phyloP scores from a whole-genome alignment of 2,113 vertebrate genomes.

The Bolborhynchus lineola region DNA sequence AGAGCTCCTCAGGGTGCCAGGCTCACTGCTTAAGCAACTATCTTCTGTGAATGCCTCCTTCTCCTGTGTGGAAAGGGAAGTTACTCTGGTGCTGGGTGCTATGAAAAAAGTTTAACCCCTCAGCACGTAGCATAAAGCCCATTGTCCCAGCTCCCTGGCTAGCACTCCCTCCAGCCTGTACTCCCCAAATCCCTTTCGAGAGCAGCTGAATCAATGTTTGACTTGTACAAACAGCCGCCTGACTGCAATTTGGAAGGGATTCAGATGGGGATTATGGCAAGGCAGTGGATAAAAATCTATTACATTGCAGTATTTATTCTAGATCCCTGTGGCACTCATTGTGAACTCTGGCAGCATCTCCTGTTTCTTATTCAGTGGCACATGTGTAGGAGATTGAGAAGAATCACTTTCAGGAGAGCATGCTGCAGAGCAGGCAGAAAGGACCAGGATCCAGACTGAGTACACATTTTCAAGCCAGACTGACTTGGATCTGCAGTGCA shows the following conservation, averaged over 20 bases:
- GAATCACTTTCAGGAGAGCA: neutral
- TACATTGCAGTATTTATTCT: constrained; percentile 66
- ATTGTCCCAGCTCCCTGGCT: constrained; percentile 14
- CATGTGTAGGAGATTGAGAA: neutral
- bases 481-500: neutral
- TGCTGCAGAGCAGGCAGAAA: neutral
- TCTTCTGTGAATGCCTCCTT: constrained; percentile 53
- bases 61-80: neutral
- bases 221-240: constrained; percentile 60
- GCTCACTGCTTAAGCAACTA: constrained; percentile 58
- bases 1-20: neutral
- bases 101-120: constrained; percentile 70
- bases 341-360: constrained; percentile 42
- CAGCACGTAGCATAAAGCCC: neutral
- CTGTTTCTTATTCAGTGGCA: constrained; percentile 41
- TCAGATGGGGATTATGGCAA: constrained; percentile 65
- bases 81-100: neutral
- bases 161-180: neutral
- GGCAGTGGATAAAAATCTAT: constrained; percentile 68
- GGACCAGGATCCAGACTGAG: neutral
- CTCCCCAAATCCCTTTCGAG: neutral
- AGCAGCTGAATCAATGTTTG: constrained; percentile 75
- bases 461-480: neutral
- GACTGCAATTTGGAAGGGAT: constrained; percentile 67
- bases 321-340: constrained; percentile 11